Conservation (phyloP, 2,888 invertebrate species). For the Drosophila fulvimacula region DNA sequence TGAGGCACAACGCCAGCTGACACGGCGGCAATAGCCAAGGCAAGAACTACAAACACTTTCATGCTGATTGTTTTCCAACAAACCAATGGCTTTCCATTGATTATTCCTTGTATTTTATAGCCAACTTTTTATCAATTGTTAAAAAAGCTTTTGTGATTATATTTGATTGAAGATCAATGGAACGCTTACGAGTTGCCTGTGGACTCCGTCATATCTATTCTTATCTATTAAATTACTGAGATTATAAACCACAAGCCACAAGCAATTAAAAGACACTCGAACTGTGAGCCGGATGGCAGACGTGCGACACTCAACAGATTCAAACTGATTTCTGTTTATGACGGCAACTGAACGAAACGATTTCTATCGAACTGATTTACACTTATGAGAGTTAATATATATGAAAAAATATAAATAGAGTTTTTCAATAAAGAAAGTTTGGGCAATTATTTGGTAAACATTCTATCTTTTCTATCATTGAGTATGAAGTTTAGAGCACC, state of each 20-base stretch:
- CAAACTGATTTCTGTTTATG: conserved; percentile 42
- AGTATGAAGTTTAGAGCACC: too few relatives aligned
- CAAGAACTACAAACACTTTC: conserved; percentile 71
- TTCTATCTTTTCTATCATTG: too few relatives aligned
- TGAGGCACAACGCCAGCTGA: conserved; percentile 61
- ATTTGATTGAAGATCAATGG: conserved; percentile 9
- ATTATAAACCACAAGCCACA: conserved; percentile 29
- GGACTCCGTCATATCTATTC: background rate
- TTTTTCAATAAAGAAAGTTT: background rate
- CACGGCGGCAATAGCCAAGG: conserved; percentile 66
- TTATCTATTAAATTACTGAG: conserved; percentile 18
- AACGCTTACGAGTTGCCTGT: background rate
- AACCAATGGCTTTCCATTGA: conserved; percentile 45
- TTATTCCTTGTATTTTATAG: conserved; percentile 25
- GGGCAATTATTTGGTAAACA: background rate
- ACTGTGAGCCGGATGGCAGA: conserved; percentile 18
- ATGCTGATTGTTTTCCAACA: conserved; percentile 48
- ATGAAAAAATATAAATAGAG: background rate
- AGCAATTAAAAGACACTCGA: conserved; percentile 53
- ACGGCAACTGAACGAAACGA: conserved; percentile 17
- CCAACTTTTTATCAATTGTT: conserved; percentile 2
- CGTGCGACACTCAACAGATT: conserved; percentile 30
- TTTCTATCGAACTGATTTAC: conserved; percentile 6
- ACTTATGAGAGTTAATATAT: background rate
- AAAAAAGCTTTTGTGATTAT: conserved; percentile 7